phyloP scores from a whole-genome alignment of 2,797 vertebrate genomes.

The Crocodylus rhombifer region DNA sequence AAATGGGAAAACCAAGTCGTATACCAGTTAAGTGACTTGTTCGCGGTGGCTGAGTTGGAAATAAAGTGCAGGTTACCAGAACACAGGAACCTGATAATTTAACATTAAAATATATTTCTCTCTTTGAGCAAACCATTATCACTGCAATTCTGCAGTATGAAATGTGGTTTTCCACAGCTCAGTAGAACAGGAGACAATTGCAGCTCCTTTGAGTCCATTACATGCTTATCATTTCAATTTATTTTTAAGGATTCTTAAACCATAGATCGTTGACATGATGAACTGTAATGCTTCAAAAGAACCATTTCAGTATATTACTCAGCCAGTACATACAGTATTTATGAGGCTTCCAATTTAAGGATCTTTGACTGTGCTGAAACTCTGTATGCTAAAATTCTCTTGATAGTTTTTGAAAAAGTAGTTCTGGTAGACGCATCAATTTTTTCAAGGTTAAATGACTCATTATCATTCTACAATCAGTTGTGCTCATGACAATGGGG shows the following conservation, averaged over 20 bases:
- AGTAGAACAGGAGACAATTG: background rate
- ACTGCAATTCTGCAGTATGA: background rate
- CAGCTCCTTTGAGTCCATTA: background rate
- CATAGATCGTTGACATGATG: background rate
- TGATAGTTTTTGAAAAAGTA: constrained; percentile 1
- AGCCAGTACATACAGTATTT: constrained; percentile 30
- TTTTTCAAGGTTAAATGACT: constrained; percentile 28
- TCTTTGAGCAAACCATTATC: background rate
- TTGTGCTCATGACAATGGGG: background rate
- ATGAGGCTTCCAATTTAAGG: constrained; percentile 10
- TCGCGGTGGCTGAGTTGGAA: background rate
- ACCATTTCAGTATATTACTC: constrained; percentile 8
- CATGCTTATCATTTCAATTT: background rate
- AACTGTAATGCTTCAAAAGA: constrained; percentile 34
- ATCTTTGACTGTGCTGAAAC: background rate
- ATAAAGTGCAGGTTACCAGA: background rate
- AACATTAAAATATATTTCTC: background rate
- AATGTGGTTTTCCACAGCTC: background rate
- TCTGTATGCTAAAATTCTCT: background rate
- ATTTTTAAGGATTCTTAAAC: constrained; percentile 28
- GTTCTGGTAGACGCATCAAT: background rate
- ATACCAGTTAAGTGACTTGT: background rate
- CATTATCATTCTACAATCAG: constrained; percentile 3
- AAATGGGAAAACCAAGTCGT: background rate
- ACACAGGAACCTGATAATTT: background rate